Evolutionary conservation across 2,797 vertebrate species (phyloP), one percentile per base, ranked within the genome.

Genomic region (Martes flavigula): DNA sequence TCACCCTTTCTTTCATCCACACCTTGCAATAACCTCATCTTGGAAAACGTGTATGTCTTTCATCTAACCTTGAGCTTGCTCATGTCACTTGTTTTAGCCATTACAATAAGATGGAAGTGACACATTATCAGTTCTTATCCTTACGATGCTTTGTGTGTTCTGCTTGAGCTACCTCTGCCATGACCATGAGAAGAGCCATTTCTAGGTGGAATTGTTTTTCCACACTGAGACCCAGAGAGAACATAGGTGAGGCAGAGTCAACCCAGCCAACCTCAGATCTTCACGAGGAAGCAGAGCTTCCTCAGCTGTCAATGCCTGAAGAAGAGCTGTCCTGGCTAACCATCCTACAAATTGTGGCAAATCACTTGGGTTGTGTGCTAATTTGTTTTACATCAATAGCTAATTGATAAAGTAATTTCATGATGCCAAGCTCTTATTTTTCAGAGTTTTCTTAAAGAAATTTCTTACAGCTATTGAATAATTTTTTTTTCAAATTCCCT

Each of bases 401-500:
- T 85, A 18, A 78, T 30, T 48, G 38, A 91, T 43, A 60, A 1
- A 64, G 54, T 38, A 79, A n/a, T 58, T 72, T 56, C 72, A 79
- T 23, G 66, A 21, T 83, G 68, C 18, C 6, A 54, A 84, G 25
- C 62, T 79, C 30, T 62, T 56, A 51, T 30, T 73, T 38, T 60
- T 60, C 40, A 43, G 17, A 72, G 13, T 94, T 81, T 68, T 72
- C 46, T 81, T 87, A 70, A 82, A 88, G 38, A 25, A 3, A 81
- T n/a, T 66, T 14, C 25, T 77, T 87, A 79, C 66, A 62, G 2
- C 40, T 68, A 27, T 17, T 30, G 2, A 58, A 82, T 2, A 15
- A 3, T 35, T 81, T 92, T 93, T 93, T 70, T 9, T 68, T 66
- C 51, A 86, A 90, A 86, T 40, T 94, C 2, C 4, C 13, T 94